Evolutionary conservation across 1,140 invertebrate species (phyloP), one percentile per base, ranked within the genome.

Genomic region (Latrodectus geometricus): DNA sequence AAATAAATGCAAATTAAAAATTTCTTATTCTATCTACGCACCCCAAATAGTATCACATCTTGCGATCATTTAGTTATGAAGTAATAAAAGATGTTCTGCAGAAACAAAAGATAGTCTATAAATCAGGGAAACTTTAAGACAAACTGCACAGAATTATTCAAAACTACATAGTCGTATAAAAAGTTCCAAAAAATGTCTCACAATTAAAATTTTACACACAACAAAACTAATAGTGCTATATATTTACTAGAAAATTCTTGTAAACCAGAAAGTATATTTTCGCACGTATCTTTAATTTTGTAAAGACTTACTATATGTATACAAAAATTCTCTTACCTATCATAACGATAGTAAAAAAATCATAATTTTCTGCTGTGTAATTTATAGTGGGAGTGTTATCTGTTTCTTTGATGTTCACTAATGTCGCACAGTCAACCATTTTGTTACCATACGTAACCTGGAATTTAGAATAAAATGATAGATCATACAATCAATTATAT

Each of bases 341-440:
- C 76, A 78, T 78, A 48, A 78, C 76, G 35, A 78, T 21, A 35
- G 76, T 78, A 35, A 65, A 78, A 48, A 78, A 61, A 8, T 23
- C 12, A 23, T n/a, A 66, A 15, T 14, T 35, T 15, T 23, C 15
- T 11, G 76, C n/a, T 4, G 50, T 4, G 23, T 65, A 78, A 48
- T 12, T 9, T 21, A 78, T 9, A 14, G 4, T 9, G 12, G 76
- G 76, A 15, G 54, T 23, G 56, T 78, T 65, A 12, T 65, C 54
- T 8, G 76, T 78, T 35, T 20, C n/a, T 20, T 35, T 78, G 11
- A 21, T n/a, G 9, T 65, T 49, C 12, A 78, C 21, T 23, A 65
- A 17, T 21, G 14, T n/a, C 5, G 50, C 15, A 23, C 76, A 78
- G 4, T 14, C 21, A 65, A 78, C 54, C 2, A 15, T 17, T 21